Evolutionary conservation across 2,888 invertebrate species (phyloP).

Genomic region (Eupithecia insigniata): DNA sequence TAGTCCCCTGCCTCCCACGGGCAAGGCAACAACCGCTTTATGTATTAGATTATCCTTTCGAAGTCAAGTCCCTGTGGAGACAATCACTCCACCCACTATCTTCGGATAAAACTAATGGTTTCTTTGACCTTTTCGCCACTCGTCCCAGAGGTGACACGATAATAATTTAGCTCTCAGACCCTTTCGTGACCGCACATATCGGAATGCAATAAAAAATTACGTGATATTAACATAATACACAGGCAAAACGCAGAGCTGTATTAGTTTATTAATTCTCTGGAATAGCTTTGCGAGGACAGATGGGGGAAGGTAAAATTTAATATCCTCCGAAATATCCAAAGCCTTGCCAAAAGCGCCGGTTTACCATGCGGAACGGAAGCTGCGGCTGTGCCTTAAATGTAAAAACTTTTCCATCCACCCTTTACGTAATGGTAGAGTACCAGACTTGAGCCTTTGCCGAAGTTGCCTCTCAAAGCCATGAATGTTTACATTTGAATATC

Average conservation of each 20-base stretch:
- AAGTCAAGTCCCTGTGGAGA: constrained; percentile 61
- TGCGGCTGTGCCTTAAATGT: constrained; percentile 73
- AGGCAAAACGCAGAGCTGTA: constrained; percentile 40
- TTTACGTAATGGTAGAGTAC: constrained; percentile 72
- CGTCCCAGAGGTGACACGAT: constrained; percentile 68
- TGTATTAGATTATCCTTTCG: constrained; percentile 65
- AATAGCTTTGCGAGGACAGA: constrained; percentile 68
- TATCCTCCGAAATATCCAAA: constrained; percentile 76
- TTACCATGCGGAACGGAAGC: constrained; percentile 72
- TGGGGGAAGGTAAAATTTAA: constrained; percentile 72
- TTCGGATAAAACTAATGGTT: constrained; percentile 63
- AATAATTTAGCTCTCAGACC: constrained; percentile 62
- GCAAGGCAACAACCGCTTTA: constrained; percentile 58
- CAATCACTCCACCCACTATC: constrained; percentile 63
- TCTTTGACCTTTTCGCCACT: constrained; percentile 69
- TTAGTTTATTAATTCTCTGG: constrained; percentile 66
- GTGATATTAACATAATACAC: constrained; percentile 32
- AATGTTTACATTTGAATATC: constrained; percentile 78
- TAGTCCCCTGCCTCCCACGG: constrained; percentile 45
- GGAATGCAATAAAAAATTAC: constrained; percentile 32
- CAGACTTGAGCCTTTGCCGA: constrained; percentile 75
- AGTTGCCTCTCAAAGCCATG: constrained; percentile 76
- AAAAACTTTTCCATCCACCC: constrained; percentile 80
- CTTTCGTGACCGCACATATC: constrained; percentile 55
- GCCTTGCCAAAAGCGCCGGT: constrained; percentile 78